Percentiles rank a stretch among this genome's conserved stretches.
These are phyloP conservation scores for Lasioglossum zephyrum DNA, from an alignment of 2,888 invertebrate genomes.

Conservation along the genomic window DNA sequence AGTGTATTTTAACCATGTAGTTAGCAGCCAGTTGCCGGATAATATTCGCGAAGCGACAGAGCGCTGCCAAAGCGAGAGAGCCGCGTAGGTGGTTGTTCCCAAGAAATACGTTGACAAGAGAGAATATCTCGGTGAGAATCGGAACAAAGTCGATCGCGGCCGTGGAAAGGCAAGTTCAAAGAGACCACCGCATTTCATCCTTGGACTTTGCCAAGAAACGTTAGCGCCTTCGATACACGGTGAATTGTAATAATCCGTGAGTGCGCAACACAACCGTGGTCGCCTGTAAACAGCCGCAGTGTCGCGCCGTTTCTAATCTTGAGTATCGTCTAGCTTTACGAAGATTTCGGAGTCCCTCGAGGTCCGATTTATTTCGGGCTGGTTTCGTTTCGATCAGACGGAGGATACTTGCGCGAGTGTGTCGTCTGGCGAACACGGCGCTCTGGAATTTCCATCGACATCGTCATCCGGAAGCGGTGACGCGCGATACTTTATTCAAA, in stretches of 20 bases:
- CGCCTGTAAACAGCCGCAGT: slow-evolving; percentile 34
- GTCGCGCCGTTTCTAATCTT: slow-evolving; percentile 25
- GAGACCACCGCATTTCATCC: slow-evolving; percentile 5
- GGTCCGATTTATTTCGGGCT: slow-evolving; percentile 46
- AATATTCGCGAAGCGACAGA: background rate
- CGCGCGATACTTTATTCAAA: background rate
- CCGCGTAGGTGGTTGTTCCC: background rate
- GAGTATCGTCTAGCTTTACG: slow-evolving; percentile 26
- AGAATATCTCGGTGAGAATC: background rate
- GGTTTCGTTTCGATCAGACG: slow-evolving; percentile 30
- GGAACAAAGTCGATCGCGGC: background rate
- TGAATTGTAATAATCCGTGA: slow-evolving; percentile 41
- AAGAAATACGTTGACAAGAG: slow-evolving; percentile 23
- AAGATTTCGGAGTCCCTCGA: slow-evolving; percentile 31
- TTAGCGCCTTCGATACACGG: slow-evolving; percentile 42
- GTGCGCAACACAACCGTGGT: slow-evolving; percentile 31
- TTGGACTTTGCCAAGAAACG: slow-evolving; percentile 43
- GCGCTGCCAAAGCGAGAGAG: background rate
- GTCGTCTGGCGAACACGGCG: slow-evolving; percentile 30
- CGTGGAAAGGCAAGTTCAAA: slow-evolving; percentile 55
- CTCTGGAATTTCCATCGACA: slow-evolving; percentile 28
- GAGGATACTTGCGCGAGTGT: background rate
- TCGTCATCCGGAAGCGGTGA: slow-evolving; percentile 19
- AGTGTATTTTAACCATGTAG: background rate
- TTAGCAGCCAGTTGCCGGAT: background rate